Conservation (phyloP, 2,888 invertebrate species). For the Globia sparganii region DNA sequence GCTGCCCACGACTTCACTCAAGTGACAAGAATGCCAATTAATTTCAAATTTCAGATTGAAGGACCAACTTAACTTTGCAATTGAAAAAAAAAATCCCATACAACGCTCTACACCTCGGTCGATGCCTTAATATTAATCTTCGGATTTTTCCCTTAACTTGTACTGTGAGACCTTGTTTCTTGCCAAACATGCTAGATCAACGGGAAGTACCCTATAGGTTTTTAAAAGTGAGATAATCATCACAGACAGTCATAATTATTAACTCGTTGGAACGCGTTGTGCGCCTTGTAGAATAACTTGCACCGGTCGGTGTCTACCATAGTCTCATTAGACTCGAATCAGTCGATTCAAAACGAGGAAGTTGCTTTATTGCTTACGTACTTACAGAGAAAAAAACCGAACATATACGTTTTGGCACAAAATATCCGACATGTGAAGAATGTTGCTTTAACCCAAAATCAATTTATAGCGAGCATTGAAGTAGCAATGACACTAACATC, state of each 20-base stretch:
- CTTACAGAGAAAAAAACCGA: not conserved
- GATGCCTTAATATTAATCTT: not conserved
- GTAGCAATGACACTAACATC: constrained; percentile 32
- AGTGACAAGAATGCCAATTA: not conserved
- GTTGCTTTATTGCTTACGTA: not conserved
- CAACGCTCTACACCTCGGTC: not conserved
- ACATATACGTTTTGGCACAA: constrained; percentile 20
- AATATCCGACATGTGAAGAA: constrained; percentile 17
- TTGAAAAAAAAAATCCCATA: not conserved
- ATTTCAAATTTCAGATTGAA: not conserved
- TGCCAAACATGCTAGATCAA: not conserved
- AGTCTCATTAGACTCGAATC: constrained; percentile 5
- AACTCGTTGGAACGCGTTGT: not conserved
- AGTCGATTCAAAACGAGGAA: constrained; percentile 3
- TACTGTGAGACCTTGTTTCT: not conserved
- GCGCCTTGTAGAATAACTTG: constrained; percentile 6
- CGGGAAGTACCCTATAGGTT: not conserved
- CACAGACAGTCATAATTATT: not conserved
- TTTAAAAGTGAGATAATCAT: not conserved
- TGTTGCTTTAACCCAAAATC: constrained; percentile 25
- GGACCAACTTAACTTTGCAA: not conserved
- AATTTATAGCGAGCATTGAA: constrained; percentile 29
- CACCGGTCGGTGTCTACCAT: not conserved
- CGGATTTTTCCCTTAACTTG: not conserved
- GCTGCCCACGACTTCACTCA: not conserved